Percentiles rank a stretch among this genome's conserved stretches.
Conservation (phyloP, 2,888 invertebrate species). For the Hedya salicella region DNA sequence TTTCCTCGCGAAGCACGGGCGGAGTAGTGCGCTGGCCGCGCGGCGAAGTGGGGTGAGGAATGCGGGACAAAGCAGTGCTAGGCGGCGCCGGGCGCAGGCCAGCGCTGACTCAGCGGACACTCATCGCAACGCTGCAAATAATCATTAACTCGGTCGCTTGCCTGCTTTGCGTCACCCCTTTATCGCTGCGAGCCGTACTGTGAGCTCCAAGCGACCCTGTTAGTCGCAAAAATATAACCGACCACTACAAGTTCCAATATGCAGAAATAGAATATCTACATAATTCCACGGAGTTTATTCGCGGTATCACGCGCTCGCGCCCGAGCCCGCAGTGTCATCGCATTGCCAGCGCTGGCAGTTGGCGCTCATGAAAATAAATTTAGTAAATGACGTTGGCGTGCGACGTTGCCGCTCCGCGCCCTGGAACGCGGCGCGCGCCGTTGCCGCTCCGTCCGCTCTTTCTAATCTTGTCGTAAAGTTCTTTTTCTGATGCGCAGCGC, state of each 20-base stretch:
- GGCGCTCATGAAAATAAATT: slow-evolving; percentile 84
- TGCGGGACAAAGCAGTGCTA: slow-evolving; percentile 53
- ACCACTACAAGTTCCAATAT: slow-evolving; percentile 64
- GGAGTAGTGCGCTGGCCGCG: slow-evolving; percentile 4
- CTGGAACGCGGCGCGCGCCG: slow-evolving; percentile 82
- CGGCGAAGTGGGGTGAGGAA: slow-evolving; percentile 48
- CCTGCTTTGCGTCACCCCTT: slow-evolving; percentile 79
- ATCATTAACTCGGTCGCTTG: slow-evolving; percentile 58
- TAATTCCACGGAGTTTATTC: slow-evolving; percentile 67
- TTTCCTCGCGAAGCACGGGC: background rate
- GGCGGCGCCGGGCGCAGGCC: slow-evolving; percentile 49
- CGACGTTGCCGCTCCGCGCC: slow-evolving; percentile 78
- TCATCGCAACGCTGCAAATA: slow-evolving; percentile 83
- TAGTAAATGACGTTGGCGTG: slow-evolving; percentile 83
- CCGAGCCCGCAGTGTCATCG: slow-evolving; percentile 73
- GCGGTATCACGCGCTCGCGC: slow-evolving; percentile 65
- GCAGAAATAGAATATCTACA: slow-evolving; percentile 65
- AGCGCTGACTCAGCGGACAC: slow-evolving; percentile 79
- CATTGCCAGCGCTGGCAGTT: slow-evolving; percentile 75
- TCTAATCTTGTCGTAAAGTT: slow-evolving; percentile 86
- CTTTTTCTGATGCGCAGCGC: slow-evolving; percentile 84
- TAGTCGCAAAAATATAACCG: slow-evolving; percentile 63
- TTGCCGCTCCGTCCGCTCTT: slow-evolving; percentile 83
- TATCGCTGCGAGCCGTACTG: slow-evolving; percentile 76
- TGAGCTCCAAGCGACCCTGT: slow-evolving; percentile 59